Evolutionary conservation across 2,888 invertebrate species (phyloP), one percentile per base, ranked within the genome.

Genomic region (Hyalella azteca): DNA sequence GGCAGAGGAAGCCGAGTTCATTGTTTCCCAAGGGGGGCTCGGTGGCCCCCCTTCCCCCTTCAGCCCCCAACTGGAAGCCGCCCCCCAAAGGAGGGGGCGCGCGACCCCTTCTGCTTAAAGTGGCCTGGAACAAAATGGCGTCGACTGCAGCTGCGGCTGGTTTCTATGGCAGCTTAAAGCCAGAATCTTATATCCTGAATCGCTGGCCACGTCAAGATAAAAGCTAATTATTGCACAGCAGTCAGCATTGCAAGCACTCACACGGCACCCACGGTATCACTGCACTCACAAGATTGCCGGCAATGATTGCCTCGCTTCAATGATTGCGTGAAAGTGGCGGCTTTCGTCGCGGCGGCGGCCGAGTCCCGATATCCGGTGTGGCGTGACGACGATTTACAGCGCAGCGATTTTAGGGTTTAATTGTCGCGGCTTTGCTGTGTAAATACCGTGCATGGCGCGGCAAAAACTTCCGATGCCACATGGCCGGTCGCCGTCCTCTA

Each of bases 401-500:
- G 36, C 36, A 36, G 36, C 66, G 66, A 66, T 66, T 66, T 66
- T 66, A 66, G 36, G 66, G 66, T 36, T 66, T 66, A 66, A 66
- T 66, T 66, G 66, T 36, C 66, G 3, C 19, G 13, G n/a, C 66
- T 36, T 32, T 19, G 66, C 66, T 36, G 66, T 66, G 36, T 66
- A 15, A 32, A 36, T 32, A 66, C 45, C 11, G 45, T 11, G n/a
- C n/a, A n/a, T n/a, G n/a, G n/a, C n/a, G n/a, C n/a, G n/a, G n/a
- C n/a, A n/a, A n/a, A n/a, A n/a, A n/a, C n/a, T n/a, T n/a, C n/a
- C n/a, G n/a, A n/a, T n/a, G n/a, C n/a, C n/a, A n/a, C n/a, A n/a
- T n/a, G n/a, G n/a, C n/a, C n/a, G n/a, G n/a, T n/a, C n/a, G n/a
- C n/a, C n/a, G n/a, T n/a, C n/a, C n/a, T n/a, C n/a, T n/a, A n/a